Conservation (phyloP, 2,797 vertebrate species). For the Pelodytes ibericus region DNA sequence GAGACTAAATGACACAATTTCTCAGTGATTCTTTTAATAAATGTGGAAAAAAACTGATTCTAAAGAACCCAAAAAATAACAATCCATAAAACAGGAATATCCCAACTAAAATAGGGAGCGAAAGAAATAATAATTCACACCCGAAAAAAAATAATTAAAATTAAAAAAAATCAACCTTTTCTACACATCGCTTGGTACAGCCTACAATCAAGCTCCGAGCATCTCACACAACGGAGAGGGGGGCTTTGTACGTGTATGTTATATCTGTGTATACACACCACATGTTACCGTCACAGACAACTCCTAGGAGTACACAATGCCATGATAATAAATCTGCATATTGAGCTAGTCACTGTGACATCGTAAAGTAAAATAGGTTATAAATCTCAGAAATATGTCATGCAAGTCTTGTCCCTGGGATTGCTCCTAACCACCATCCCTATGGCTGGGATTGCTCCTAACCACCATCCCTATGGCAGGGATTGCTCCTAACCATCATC, state of each 20-base stretch:
- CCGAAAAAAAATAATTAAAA: conserved; percentile 6
- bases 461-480: too few relatives aligned
- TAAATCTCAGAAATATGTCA: too few relatives aligned
- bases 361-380: too few relatives aligned
- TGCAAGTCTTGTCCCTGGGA: too few relatives aligned
- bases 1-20: conserved; percentile 6
- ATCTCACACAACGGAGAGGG: conserved; percentile 16
- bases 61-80: conserved; percentile 21
- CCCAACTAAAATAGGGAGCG: conserved; percentile 22
- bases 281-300: conserved; percentile 6
- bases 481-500: too few relatives aligned
- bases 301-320: neutral
- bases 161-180: neutral
- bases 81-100: conserved; percentile 30
- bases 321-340: too few relatives aligned
- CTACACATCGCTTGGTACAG: neutral
- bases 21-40: conserved; percentile 49
- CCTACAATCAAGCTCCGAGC: neutral
- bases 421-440: too few relatives aligned
- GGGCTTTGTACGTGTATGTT: neutral
- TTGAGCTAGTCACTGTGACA: too few relatives aligned
- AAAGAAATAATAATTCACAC: conserved; percentile 32
- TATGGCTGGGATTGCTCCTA: too few relatives aligned
- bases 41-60: conserved; percentile 43
- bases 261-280: conserved; percentile 4